Conservation (phyloP, 2,888 invertebrate species). For the Brachyptera putata region DNA sequence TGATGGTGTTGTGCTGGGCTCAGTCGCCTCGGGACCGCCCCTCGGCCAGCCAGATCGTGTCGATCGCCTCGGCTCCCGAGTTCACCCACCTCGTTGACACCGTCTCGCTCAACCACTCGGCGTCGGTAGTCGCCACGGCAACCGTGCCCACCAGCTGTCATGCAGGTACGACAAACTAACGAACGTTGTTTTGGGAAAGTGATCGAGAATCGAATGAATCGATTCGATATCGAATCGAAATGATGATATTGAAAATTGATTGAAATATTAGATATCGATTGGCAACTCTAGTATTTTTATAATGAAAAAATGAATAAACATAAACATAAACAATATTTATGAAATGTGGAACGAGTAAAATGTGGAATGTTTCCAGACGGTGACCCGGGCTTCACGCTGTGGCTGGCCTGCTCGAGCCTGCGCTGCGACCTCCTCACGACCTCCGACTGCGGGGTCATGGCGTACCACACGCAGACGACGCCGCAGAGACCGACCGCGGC, state of each 20-base stretch:
- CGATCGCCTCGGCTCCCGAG: constrained; percentile 87
- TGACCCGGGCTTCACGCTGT: constrained; percentile 58
- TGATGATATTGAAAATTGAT: no score
- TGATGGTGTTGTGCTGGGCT: constrained; percentile 96
- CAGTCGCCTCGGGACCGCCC: constrained; percentile 81
- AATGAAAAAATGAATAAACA: no score
- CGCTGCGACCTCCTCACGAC: constrained; percentile 59
- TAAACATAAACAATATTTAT: no score
- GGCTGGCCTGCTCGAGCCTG: constrained; percentile 66
- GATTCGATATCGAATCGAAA: no score
- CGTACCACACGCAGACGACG: constrained; percentile 55
- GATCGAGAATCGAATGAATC: no score
- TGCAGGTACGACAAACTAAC: no score
- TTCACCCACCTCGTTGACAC: constrained; percentile 83
- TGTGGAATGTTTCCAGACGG: no score
- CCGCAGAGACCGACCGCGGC: constrained; percentile 35
- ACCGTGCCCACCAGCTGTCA: no score
- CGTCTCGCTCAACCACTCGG: constrained; percentile 64
- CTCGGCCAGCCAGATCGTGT: constrained; percentile 91
- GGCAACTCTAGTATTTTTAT: no score
- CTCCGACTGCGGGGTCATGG: constrained; percentile 55
- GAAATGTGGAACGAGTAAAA: no score
- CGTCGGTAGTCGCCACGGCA: constrained; percentile 60
- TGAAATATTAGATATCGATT: no score
- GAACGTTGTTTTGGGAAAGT: no score